phyloP scores from a whole-genome alignment of 2,888 invertebrate species.

The Metallyticus violacea region DNA sequence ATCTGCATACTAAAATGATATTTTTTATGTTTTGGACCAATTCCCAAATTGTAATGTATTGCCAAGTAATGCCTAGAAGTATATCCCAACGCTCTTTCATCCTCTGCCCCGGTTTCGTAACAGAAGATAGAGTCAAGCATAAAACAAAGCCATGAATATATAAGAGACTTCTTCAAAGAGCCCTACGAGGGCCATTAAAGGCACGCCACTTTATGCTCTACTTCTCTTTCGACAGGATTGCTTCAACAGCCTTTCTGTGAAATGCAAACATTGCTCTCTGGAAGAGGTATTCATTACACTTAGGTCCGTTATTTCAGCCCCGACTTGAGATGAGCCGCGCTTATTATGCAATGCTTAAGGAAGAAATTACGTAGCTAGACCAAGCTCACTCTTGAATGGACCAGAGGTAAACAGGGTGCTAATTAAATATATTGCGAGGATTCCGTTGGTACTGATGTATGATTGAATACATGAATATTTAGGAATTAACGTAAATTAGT shows the following conservation, averaged over 20 bases:
- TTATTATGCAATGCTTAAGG: not conserved
- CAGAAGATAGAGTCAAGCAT: not conserved
- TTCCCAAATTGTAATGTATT: not conserved
- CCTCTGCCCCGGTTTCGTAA: not conserved
- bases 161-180: not conserved
- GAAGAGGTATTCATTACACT: not conserved
- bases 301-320: not conserved
- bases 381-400: too few relatives aligned
- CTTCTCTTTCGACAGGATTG: too few relatives aligned
- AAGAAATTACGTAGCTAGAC: too few relatives aligned
- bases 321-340: not conserved
- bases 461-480: too few relatives aligned
- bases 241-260: not conserved
- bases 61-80: not conserved
- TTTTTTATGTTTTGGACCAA: not conserved
- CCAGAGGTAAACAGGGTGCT: too few relatives aligned
- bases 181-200: not conserved
- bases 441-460: too few relatives aligned
- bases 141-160: not conserved
- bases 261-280: not conserved
- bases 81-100: not conserved
- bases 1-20: not conserved
- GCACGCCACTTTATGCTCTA: not conserved
- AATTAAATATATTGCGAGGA: too few relatives aligned
- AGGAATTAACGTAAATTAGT: too few relatives aligned